phyloP scores from a whole-genome alignment of 1,140 invertebrate species.

The Heliconius hermathena region DNA sequence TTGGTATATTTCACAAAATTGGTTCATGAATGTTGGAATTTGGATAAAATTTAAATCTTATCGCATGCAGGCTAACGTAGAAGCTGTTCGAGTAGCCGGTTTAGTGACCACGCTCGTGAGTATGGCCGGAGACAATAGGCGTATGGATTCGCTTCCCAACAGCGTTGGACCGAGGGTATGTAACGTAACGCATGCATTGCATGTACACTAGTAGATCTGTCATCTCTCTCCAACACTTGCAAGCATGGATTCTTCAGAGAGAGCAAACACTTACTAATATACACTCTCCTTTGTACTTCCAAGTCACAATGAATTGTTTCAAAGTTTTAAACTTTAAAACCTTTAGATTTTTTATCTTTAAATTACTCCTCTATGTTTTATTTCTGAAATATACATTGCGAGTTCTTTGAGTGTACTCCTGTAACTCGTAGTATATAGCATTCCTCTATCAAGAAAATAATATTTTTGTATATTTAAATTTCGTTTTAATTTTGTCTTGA shows the following conservation, averaged over 20 bases:
- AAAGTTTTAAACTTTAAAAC: neutral
- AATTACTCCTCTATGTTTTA: neutral
- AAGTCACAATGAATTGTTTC: neutral
- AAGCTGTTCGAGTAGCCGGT: conserved; percentile 87
- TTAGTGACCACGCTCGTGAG: conserved; percentile 89
- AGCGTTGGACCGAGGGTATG: conserved; percentile 78
- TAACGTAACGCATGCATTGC: conserved; percentile 54
- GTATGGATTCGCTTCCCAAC: conserved; percentile 75
- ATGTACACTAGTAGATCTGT: conserved; percentile 28
- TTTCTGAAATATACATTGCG: neutral
- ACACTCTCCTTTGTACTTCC: neutral
- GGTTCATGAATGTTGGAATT: conserved; percentile 44
- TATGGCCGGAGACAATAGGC: conserved; percentile 84
- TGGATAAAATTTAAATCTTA: conserved; percentile 78
- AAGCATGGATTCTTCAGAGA: neutral
- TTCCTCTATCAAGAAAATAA: neutral
- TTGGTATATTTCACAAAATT: conserved; percentile 39
- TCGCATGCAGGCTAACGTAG: conserved; percentile 83
- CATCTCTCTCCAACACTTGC: conserved; percentile 17
- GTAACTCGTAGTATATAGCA: neutral
- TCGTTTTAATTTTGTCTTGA: neutral
- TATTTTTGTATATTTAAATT: neutral
- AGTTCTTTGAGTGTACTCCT: neutral
- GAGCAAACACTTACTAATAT: neutral
- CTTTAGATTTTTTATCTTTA: neutral